Percentiles rank a stretch among this genome's conserved stretches.
Conservation (phyloP, 1,140 invertebrate genomes). For the Drosophila simulans region DNA sequence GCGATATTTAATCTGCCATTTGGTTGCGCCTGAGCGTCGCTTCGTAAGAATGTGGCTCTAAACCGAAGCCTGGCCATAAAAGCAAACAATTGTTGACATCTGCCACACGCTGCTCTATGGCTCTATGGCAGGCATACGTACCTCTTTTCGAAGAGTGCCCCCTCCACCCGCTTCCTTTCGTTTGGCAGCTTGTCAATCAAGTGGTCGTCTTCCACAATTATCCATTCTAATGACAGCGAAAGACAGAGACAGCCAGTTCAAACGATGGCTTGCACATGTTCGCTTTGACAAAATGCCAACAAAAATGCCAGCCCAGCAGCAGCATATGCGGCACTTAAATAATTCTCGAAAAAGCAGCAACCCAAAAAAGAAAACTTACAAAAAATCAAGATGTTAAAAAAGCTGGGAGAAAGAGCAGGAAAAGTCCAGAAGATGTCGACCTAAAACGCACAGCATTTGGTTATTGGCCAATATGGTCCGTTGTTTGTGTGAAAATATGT, state of each 20-base stretch:
- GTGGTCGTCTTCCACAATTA: constrained; percentile 69
- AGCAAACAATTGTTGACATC: constrained; percentile 75
- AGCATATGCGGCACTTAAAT: constrained; percentile 69
- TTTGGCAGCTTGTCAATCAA: constrained; percentile 69
- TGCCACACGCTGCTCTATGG: constrained; percentile 60
- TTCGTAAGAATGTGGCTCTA: constrained; percentile 61
- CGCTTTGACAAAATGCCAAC: constrained; percentile 74
- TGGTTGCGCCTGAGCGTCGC: constrained; percentile 39
- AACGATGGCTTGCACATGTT: constrained; percentile 76
- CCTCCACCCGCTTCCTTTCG: constrained; percentile 26
- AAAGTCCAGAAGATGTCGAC: background rate
- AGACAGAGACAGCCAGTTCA: constrained; percentile 44
- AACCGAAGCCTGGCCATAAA: constrained; percentile 51
- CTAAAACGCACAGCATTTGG: constrained; percentile 1
- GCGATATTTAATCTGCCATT: constrained; percentile 71
- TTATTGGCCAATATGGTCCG: constrained; percentile 49
- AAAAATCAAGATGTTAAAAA: constrained; percentile 21
- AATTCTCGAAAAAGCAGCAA: constrained; percentile 57
- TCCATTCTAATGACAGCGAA: constrained; percentile 77
- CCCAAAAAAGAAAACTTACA: constrained; percentile 15
- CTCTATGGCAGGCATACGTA: background rate
- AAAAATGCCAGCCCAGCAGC: constrained; percentile 53
- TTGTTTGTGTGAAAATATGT: constrained; percentile 63
- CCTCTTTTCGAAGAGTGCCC: background rate
- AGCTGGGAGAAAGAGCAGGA: constrained; percentile 13